Conservation (phyloP, 2,888 invertebrate species). For the Cyclophora punctaria region DNA sequence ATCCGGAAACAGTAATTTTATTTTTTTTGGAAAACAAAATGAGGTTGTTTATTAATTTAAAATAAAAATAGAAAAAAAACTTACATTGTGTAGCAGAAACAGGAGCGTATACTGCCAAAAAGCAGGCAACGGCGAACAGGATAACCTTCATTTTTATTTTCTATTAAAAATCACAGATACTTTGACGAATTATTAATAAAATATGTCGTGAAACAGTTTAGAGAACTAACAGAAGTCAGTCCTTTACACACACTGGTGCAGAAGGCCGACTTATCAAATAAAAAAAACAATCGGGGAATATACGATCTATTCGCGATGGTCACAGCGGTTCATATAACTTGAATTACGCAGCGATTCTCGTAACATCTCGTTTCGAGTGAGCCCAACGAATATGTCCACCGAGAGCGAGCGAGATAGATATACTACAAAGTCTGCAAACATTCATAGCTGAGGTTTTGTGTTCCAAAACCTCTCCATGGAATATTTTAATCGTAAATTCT, state of each 20-base stretch:
- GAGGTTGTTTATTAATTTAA: slow-evolving; percentile 10
- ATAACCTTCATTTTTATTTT: slow-evolving; percentile 73
- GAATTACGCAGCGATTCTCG: slow-evolving; percentile 66
- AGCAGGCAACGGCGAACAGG: slow-evolving; percentile 60
- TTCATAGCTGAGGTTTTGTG: slow-evolving; percentile 56
- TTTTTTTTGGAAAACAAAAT: slow-evolving; percentile 8
- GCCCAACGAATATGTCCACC: slow-evolving; percentile 31
- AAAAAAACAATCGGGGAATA: slow-evolving; percentile 46
- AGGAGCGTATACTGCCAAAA: slow-evolving; percentile 66
- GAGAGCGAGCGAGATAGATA: slow-evolving; percentile 39
- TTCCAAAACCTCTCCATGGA: slow-evolving; percentile 48
- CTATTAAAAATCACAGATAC: slow-evolving; percentile 66
- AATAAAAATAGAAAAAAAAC: slow-evolving; percentile 48
- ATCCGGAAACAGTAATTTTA: no score
- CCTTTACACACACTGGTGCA: slow-evolving; percentile 96
- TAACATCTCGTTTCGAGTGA: slow-evolving; percentile 53
- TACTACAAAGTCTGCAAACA: slow-evolving; percentile 29
- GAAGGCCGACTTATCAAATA: slow-evolving; percentile 80
- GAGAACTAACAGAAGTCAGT: slow-evolving; percentile 60
- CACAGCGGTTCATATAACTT: slow-evolving; percentile 42
- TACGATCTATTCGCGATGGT: slow-evolving; percentile 40
- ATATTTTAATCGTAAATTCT: slow-evolving; percentile 19
- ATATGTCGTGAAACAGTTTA: slow-evolving; percentile 20
- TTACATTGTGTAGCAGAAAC: slow-evolving; percentile 80
- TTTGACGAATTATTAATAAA: slow-evolving; percentile 48